A percentile compares a stretch with the other conserved stretches of the same genome.
These are phyloP conservation scores for Phalacrocorax pelagicus DNA, from an alignment of 2,113 vertebrate species.

Conservation along the genomic window DNA sequence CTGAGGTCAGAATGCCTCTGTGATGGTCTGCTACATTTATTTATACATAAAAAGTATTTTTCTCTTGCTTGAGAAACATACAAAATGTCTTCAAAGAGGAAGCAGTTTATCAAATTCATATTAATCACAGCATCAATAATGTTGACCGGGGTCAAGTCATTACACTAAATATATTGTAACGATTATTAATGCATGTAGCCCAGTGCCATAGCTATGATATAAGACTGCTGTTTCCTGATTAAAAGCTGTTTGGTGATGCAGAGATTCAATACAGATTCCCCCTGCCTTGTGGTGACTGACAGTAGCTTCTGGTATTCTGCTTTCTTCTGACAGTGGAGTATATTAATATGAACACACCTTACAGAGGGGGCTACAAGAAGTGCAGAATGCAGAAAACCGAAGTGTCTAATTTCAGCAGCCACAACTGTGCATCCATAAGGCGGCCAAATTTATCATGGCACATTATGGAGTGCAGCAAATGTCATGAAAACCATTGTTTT, in stretches of 20 bases:
- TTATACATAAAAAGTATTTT: slow-evolving; percentile 51
- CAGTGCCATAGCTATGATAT: slow-evolving; percentile 63
- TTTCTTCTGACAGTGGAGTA: slow-evolving; percentile 37
- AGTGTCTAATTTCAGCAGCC: slow-evolving; percentile 77
- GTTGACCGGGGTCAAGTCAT: slow-evolving; percentile 71
- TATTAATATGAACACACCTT: slow-evolving; percentile 52
- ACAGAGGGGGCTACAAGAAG: slow-evolving; percentile 49
- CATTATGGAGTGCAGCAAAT: slow-evolving; percentile 82
- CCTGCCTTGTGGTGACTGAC: slow-evolving; percentile 50
- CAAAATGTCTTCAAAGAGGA: slow-evolving; percentile 72
- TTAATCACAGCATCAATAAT: slow-evolving; percentile 67
- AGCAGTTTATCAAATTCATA: slow-evolving; percentile 72
- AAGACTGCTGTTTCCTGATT: slow-evolving; percentile 63
- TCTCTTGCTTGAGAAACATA: slow-evolving; percentile 53
- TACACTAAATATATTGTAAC: slow-evolving; percentile 74
- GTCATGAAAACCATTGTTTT: slow-evolving; percentile 85
- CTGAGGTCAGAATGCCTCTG: slow-evolving; percentile 8
- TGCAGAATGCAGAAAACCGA: slow-evolving; percentile 54
- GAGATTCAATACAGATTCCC: slow-evolving; percentile 37
- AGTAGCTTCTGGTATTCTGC: slow-evolving; percentile 47
- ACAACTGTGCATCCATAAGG: slow-evolving; percentile 64
- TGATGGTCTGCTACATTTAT: slow-evolving; percentile 40
- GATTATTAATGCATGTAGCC: slow-evolving; percentile 63
- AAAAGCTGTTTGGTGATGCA: slow-evolving; percentile 63
- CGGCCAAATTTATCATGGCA: slow-evolving; percentile 82